Evolutionary conservation across 2,797 vertebrate genomes (phyloP), one percentile per base, ranked within the genome.

Genomic region (Protosalanx chinensis): DNA sequence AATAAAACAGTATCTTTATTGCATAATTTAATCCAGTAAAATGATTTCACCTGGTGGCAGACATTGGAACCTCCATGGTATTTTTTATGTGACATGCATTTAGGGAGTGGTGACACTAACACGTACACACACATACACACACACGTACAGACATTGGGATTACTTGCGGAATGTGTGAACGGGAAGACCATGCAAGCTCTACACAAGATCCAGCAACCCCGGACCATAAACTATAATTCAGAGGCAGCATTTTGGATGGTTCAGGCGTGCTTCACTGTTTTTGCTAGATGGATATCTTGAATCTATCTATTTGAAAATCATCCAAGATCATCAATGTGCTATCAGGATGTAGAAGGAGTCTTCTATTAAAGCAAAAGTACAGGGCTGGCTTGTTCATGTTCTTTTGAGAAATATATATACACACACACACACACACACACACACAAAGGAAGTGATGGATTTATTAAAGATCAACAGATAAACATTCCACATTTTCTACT

Each of bases 271-370:
- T 18, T 65, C 65, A 29, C 58, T 79, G 29, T 35, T 20, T 53
- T 58, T 72, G 75, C 58, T 57, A 32, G 37, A 70, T 68, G 32
- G 46, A 72, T 68, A 72, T 66, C 70, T 68, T 7, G n/a, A n/a
- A n/a, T n/a, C n/a, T n/a, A n/a, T n/a, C n/a, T 79, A 69, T 33
- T 16, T 70, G 32, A 62, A n/a, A 27, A 60, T 73, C 67, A 46
- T 27, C 46, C 8, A 18, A 30, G 58, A 75, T 23, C 49, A 8
- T 32, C 18, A 56, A 33, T 57, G 49, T 64, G 62, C 62, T 30
- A 5, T 33, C 60, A 33, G 29, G 30, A 33, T 18, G 60, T 62
- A 20, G 16, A 37, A n/a, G 6, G 70, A 64, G 76, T 73, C 3
- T 41, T 64, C n/a, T 46, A 37, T 51, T 68, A 59, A 23, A 13